phyloP scores from a whole-genome alignment of 2,888 invertebrate genomes.

The Rhaphigaster nebulosa region DNA sequence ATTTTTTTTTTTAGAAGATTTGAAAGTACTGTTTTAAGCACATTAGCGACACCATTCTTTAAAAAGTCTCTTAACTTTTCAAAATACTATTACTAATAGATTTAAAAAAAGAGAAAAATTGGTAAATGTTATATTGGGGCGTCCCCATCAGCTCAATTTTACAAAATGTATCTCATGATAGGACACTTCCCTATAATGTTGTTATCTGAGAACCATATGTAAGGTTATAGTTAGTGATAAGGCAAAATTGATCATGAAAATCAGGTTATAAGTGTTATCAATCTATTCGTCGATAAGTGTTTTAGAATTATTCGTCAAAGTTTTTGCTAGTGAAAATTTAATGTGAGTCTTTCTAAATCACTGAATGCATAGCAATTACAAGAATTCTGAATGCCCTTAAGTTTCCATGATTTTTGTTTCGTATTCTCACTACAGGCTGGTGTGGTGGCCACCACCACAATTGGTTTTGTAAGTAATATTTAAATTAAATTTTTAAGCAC shows the following conservation, averaged over 20 bases:
- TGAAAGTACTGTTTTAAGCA: too few relatives aligned
- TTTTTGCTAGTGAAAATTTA: not conserved
- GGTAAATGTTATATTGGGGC: too few relatives aligned
- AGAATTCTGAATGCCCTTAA: not conserved
- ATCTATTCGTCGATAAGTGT: not conserved
- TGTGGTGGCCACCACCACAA: constrained; percentile 41
- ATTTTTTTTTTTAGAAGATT: too few relatives aligned
- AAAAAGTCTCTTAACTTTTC: too few relatives aligned
- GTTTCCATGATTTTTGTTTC: constrained; percentile 7
- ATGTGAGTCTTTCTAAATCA: not conserved
- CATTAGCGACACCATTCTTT: too few relatives aligned
- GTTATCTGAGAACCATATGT: too few relatives aligned
- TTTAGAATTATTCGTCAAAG: not conserved
- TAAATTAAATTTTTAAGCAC: not conserved
- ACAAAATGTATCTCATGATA: too few relatives aligned
- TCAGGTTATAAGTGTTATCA: not conserved
- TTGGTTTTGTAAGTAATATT: constrained; percentile 43
- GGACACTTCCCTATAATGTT: too few relatives aligned
- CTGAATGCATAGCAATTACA: not conserved
- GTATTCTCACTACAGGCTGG: constrained; percentile 13
- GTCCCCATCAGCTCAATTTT: too few relatives aligned
- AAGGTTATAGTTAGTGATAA: constrained; percentile 10
- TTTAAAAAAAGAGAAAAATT: too few relatives aligned
- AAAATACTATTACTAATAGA: too few relatives aligned
- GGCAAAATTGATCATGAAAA: not conserved